phyloP scores from a whole-genome alignment of 2,888 invertebrate genomes.

The Laothoe populi region DNA sequence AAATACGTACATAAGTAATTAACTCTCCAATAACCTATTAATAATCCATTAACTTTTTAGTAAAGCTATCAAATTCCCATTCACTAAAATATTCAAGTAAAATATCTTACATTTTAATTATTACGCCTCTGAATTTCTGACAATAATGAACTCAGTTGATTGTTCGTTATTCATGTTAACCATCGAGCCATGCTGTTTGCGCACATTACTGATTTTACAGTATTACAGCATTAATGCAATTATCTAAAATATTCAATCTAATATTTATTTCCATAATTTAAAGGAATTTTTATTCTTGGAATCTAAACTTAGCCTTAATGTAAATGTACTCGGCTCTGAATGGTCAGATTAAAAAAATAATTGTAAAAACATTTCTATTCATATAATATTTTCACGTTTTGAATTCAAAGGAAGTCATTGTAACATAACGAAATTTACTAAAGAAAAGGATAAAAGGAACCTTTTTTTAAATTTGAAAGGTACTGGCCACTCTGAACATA shows the following conservation, averaged over 20 bases:
- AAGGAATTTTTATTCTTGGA: no score
- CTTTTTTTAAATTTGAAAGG: not conserved
- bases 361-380: not conserved
- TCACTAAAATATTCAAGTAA: slow-evolving; percentile 1
- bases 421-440: not conserved
- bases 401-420: not conserved
- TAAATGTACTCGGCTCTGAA: no score
- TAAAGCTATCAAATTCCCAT: not conserved
- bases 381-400: not conserved
- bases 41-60: no score
- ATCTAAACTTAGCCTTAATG: no score
- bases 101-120: slow-evolving; percentile 6
- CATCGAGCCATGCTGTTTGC: not conserved
- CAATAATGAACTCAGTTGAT: slow-evolving; percentile 17
- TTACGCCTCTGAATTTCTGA: not conserved
- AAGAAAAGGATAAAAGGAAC: not conserved
- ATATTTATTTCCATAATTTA: no score
- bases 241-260: no score
- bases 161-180: slow-evolving; percentile 16
- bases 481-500: not conserved
- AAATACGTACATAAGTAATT: not conserved
- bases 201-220: not conserved
- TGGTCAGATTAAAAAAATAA: no score
- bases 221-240: not conserved
- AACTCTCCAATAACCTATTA: not conserved